Evolutionary conservation across 2,888 invertebrate genomes (phyloP).

Genomic region (Papilio demoleus): DNA sequence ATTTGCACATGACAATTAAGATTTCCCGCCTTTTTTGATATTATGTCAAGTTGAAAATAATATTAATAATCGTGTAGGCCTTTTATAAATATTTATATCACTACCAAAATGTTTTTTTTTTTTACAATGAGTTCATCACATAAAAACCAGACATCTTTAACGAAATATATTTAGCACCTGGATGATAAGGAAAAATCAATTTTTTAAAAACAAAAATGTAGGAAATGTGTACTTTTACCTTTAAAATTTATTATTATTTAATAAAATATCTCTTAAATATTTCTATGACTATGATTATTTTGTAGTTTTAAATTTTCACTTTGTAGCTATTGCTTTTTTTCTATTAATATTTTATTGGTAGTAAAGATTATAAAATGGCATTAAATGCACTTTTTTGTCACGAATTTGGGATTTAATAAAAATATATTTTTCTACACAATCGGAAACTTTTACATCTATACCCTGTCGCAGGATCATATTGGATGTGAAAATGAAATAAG

Average conservation of each 20-base stretch:
- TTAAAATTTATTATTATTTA: not conserved
- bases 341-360: slow-evolving; percentile 1
- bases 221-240: not conserved
- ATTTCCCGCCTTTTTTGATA: not conserved
- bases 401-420: not conserved
- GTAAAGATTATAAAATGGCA: slow-evolving; percentile 18
- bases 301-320: slow-evolving; percentile 1
- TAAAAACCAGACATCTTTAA: not conserved
- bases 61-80: not conserved
- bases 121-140: slow-evolving; percentile 4
- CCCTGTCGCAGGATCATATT: slow-evolving; percentile 60
- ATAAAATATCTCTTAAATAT: not conserved
- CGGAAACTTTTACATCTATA: slow-evolving; percentile 48
- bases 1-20: not conserved
- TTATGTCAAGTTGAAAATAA: not conserved
- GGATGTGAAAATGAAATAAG: slow-evolving; percentile 26
- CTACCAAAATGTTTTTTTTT: not conserved
- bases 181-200: not conserved
- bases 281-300: not conserved
- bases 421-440: slow-evolving; percentile 4
- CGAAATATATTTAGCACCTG: slow-evolving; percentile 7
- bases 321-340: slow-evolving; percentile 1
- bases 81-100: not conserved
- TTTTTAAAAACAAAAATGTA: not conserved
- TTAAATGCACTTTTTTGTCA: slow-evolving; percentile 9